Evolutionary conservation across 1,140 invertebrate genomes (phyloP).

Genomic region (Drosophila ironensis): DNA sequence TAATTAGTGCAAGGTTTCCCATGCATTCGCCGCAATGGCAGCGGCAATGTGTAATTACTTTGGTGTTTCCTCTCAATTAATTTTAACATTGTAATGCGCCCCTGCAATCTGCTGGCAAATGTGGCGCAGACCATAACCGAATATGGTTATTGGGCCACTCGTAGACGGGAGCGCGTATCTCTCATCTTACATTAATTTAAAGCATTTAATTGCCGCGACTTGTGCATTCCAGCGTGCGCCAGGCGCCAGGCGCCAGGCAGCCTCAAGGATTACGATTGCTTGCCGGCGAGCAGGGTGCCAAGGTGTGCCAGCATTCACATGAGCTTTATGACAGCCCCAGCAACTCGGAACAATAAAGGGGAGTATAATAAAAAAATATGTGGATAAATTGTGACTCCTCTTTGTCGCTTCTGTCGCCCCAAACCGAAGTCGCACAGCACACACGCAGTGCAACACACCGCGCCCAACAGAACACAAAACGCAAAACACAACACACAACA

Average conservation of each 20-base stretch:
- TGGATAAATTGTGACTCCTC: conserved; percentile 52
- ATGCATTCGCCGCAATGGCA: too few species aligned
- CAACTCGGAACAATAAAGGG: conserved; percentile 42
- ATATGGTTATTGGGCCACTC: conserved; percentile 19
- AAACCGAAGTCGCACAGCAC: conserved; percentile 16
- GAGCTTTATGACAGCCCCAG: conserved; percentile 40
- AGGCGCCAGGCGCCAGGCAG: too few species aligned
- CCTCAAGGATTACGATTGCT: neutral
- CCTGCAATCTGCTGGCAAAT: conserved; percentile 18
- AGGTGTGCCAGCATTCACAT: conserved; percentile 57
- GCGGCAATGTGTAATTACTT: neutral
- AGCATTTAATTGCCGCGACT: conserved; percentile 23
- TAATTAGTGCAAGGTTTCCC: neutral
- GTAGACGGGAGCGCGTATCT: conserved; percentile 3
- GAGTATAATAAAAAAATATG: conserved; percentile 59
- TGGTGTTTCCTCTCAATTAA: too few species aligned
- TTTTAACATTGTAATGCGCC: too few species aligned
- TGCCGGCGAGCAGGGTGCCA: conserved; percentile 17
- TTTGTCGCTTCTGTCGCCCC: conserved; percentile 18
- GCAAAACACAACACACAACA: neutral
- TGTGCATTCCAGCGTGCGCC: neutral
- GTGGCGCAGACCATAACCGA: conserved; percentile 9
- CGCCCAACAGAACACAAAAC: neutral
- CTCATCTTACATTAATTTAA: conserved; percentile 29
- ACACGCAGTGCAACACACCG: neutral